Evolutionary conservation across 2,113 vertebrate genomes (phyloP).

Genomic region (Pedionomus torquatus): DNA sequence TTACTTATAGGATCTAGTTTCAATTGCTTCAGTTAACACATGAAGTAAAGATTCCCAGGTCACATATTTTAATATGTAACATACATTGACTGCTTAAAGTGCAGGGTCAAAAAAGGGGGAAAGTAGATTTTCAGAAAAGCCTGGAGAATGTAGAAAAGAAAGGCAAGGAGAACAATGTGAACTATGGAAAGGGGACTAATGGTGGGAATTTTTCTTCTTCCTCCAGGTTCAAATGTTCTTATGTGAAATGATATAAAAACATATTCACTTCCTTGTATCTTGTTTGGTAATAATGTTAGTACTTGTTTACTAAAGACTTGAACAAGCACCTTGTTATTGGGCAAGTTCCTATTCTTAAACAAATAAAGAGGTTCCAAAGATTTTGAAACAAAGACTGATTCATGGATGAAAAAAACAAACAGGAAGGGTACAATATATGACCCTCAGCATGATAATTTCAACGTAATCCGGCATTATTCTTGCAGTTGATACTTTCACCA

Average conservation of each 20-base stretch:
- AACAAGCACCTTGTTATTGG: background rate
- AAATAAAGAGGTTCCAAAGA: background rate
- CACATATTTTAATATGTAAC: background rate
- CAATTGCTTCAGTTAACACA: background rate
- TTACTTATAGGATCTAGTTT: background rate
- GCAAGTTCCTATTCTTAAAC: background rate
- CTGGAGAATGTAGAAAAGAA: background rate
- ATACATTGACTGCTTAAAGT: background rate
- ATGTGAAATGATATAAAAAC: background rate
- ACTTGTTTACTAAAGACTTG: background rate
- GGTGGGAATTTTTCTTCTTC: background rate
- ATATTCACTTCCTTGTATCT: background rate
- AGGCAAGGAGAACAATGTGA: background rate
- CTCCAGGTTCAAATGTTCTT: background rate
- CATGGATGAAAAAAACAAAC: background rate
- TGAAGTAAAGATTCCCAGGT: background rate
- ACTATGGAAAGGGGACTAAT: background rate
- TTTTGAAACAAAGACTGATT: background rate
- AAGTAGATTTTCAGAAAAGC: background rate
- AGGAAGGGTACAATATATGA: background rate
- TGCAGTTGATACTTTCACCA: background rate
- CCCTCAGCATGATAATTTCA: background rate
- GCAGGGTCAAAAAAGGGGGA: accelerated
- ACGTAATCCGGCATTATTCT: background rate
- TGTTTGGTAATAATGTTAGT: background rate